Percentiles rank a stretch among this genome's conserved stretches.
Evolutionary conservation across 2,797 vertebrate genomes (phyloP).

Genomic region (Petrocephalus schoutedeni): DNA sequence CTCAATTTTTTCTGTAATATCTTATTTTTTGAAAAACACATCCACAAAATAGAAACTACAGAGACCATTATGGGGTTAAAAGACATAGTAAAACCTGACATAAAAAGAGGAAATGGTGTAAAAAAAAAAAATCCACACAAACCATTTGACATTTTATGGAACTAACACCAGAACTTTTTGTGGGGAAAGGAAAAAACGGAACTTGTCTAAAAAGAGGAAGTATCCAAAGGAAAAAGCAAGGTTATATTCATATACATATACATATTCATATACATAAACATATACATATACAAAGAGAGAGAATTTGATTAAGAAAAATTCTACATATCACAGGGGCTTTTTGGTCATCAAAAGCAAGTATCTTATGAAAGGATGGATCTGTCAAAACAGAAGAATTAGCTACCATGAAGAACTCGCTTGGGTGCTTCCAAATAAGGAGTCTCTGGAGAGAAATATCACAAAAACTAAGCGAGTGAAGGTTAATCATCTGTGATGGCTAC

Average conservation of each 20-base stretch:
- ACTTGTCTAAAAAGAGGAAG: slow-evolving; percentile 6
- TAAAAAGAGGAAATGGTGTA: slow-evolving; percentile 17
- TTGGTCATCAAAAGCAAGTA: neutral
- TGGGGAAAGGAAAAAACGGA: slow-evolving; percentile 15
- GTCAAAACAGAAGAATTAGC: neutral
- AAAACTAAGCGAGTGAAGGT: neutral
- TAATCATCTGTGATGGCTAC: neutral
- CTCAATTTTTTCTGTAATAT: neutral
- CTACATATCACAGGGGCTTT: neutral
- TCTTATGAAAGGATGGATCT: neutral
- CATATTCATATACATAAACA: too few relatives aligned
- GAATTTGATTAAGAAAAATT: neutral
- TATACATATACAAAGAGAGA: neutral
- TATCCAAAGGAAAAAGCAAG: neutral
- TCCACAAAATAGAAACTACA: neutral
- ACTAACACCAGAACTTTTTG: slow-evolving; percentile 14
- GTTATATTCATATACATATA: neutral
- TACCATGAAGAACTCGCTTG: neutral
- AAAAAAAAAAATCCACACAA: neutral
- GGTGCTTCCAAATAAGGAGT: neutral
- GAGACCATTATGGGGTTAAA: neutral
- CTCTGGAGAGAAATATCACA: neutral
- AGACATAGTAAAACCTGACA: slow-evolving; percentile 8
- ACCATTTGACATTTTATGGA: slow-evolving; percentile 23
- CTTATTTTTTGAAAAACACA: neutral